These are phyloP conservation scores for Caenorhabditis auriculariae DNA, from an alignment of 2,888 invertebrate genomes.

Conservation along the genomic window DNA sequence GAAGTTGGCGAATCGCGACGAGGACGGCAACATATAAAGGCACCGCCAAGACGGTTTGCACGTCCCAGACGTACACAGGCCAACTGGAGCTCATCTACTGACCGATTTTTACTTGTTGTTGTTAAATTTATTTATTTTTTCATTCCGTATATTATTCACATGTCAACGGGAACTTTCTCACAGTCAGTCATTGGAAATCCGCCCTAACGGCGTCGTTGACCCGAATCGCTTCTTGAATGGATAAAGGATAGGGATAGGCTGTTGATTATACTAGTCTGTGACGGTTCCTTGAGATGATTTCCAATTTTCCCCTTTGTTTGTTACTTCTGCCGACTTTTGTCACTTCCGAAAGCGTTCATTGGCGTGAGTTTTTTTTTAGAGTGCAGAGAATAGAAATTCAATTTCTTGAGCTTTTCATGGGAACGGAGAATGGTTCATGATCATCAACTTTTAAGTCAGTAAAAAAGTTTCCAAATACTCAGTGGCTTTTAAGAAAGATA, in stretches of 20 bases:
- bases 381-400: too few species aligned
- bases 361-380: conserved; percentile 46
- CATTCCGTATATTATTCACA: too few species aligned
- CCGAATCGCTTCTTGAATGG: conserved; percentile 9
- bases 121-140: too few species aligned
- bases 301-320: neutral
- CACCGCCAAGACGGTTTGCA: neutral
- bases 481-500: too few species aligned
- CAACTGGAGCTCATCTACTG: too few species aligned
- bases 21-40: conserved; percentile 7
- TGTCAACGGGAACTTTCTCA: too few species aligned
- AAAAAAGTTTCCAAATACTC: too few species aligned
- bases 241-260: conserved; percentile 4
- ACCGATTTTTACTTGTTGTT: too few species aligned
- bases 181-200: too few species aligned
- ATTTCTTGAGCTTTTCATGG: too few species aligned
- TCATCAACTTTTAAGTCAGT: too few species aligned
- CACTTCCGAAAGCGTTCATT: conserved; percentile 34
- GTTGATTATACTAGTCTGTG: conserved; percentile 1
- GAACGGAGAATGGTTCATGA: too few species aligned
- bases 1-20: conserved; percentile 1
- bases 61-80: conserved; percentile 5
- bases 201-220: conserved; percentile 12
- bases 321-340: neutral
- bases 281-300: conserved; percentile 2